Conservation (phyloP, 2,113 vertebrate species). For the Paramisgurnus dabryanus region DNA sequence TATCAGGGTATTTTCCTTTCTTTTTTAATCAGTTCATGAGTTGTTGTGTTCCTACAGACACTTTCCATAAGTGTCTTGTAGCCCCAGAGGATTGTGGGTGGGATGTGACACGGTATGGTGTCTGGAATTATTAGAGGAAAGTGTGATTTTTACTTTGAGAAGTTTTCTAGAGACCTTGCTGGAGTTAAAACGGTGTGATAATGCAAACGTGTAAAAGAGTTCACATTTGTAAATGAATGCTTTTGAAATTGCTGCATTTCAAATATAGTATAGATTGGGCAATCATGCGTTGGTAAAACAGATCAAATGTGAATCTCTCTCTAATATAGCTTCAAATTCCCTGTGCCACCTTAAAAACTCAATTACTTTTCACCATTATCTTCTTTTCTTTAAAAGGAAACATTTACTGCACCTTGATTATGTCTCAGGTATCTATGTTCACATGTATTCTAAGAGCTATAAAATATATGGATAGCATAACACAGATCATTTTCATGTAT, state of each 20-base stretch:
- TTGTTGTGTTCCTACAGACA: background rate
- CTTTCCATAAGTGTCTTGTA: background rate
- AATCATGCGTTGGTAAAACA: background rate
- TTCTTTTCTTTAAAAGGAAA: background rate
- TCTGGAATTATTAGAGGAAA: background rate
- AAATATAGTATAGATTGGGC: conserved; percentile 4
- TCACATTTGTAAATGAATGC: conserved; percentile 3
- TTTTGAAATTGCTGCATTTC: background rate
- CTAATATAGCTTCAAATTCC: background rate
- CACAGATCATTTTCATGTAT: too few species aligned
- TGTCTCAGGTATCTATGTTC: too few species aligned
- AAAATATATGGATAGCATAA: too few species aligned
- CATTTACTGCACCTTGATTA: background rate
- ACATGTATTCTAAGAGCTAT: too few species aligned
- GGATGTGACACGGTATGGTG: background rate
- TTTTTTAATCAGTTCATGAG: conserved; percentile 7
- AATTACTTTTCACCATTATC: too few species aligned
- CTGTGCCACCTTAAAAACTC: background rate
- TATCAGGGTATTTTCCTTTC: background rate
- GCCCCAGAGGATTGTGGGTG: background rate
- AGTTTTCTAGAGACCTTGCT: background rate
- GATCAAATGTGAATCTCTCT: background rate
- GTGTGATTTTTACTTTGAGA: conserved; percentile 18
- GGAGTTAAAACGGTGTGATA: background rate
- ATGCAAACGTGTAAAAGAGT: conserved; percentile 1